Evolutionary conservation across 1,140 invertebrate species (phyloP).

Genomic region (Aphelinus certus): DNA sequence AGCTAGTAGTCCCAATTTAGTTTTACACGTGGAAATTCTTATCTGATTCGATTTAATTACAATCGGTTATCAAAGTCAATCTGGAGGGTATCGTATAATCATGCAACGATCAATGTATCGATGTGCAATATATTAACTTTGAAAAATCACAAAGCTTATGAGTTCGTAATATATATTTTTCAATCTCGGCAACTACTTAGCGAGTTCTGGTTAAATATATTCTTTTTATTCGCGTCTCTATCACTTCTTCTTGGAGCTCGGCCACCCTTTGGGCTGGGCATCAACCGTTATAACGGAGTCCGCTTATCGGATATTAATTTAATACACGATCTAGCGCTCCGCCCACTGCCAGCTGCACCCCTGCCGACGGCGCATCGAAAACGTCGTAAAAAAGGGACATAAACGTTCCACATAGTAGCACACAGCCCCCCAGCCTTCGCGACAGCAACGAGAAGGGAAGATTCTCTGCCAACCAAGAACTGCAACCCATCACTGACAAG

Average conservation of each 20-base stretch:
- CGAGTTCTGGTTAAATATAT: no score
- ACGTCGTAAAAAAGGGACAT: slow-evolving; percentile 35
- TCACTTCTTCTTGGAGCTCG: not conserved
- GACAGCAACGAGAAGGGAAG: not conserved
- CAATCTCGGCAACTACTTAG: no score
- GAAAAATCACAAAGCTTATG: no score
- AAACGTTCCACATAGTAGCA: slow-evolving; percentile 2
- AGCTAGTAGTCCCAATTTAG: no score
- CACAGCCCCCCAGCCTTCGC: no score
- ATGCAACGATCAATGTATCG: no score
- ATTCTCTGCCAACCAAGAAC: slow-evolving; percentile 14
- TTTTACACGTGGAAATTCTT: no score
- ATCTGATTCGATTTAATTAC: no score
- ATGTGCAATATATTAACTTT: no score
- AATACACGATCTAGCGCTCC: slow-evolving; percentile 49
- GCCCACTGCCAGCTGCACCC: slow-evolving; percentile 46
- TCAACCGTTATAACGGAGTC: slow-evolving; percentile 14
- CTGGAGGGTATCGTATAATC: no score
- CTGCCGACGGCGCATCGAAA: slow-evolving; percentile 28
- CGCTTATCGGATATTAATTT: slow-evolving; percentile 48
- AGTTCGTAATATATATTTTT: no score
- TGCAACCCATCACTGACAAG: slow-evolving; percentile 35
- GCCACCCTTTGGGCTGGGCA: not conserved
- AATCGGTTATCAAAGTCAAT: no score
- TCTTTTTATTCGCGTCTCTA: not conserved